Percentiles rank a stretch among this genome's conserved stretches.
Evolutionary conservation across 2,888 invertebrate genomes (phyloP).

Genomic region (Mechanitis messenoides): DNA sequence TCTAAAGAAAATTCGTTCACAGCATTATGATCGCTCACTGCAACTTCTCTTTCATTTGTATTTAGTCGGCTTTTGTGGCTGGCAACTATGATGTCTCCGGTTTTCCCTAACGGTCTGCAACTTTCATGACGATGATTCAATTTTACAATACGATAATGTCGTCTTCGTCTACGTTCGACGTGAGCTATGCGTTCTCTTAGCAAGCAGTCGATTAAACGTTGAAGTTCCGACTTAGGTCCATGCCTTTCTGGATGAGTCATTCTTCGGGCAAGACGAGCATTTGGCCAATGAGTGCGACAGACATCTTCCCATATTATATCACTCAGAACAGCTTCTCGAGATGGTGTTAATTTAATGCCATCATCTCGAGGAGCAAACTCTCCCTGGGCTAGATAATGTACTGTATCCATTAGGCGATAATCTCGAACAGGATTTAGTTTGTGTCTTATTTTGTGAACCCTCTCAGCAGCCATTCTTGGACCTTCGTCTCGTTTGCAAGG

Average conservation of each 20-base stretch:
- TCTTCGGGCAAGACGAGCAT: conserved; percentile 58
- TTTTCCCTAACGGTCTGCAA: conserved; percentile 61
- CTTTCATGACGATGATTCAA: conserved; percentile 65
- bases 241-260: conserved; percentile 51
- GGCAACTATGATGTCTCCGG: conserved; percentile 69
- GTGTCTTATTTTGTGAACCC: conserved; percentile 66
- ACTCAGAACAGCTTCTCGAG: conserved; percentile 68
- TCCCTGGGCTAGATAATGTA: conserved; percentile 70
- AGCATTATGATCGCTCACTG: conserved; percentile 47
- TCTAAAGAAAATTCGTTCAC: conserved; percentile 42
- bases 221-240: conserved; percentile 57
- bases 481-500: conserved; percentile 61
- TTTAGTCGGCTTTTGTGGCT: conserved; percentile 59
- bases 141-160: conserved; percentile 69
- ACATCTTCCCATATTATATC: conserved; percentile 73
- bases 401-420: conserved; percentile 69
- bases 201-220: conserved; percentile 62
- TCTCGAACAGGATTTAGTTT: conserved; percentile 69
- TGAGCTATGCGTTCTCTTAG: conserved; percentile 65
- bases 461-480: conserved; percentile 62
- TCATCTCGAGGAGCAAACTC: conserved; percentile 71
- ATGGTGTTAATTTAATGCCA: conserved; percentile 67
- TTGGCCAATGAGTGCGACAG: conserved; percentile 71
- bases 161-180: conserved; percentile 61
- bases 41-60: conserved; percentile 42